A percentile compares a stretch with the other conserved stretches of the same genome.
Conservation (phyloP, 2,113 vertebrate species). For the Apodemus speciosus region DNA sequence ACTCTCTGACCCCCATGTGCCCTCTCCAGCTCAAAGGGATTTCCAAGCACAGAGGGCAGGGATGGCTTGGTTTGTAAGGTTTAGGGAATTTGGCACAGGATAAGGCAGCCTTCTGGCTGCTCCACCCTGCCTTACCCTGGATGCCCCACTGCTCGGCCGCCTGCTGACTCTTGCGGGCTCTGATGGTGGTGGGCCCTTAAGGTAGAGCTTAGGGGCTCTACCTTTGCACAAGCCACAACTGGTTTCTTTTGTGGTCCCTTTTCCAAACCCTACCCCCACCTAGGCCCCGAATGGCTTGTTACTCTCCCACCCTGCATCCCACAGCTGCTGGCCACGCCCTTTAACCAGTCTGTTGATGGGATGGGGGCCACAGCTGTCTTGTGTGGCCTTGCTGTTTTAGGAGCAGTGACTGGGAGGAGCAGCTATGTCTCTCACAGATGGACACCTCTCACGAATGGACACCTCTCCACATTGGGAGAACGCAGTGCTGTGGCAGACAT, state of each 20-base stretch:
- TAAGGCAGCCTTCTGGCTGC: neutral
- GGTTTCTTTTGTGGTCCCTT: neutral
- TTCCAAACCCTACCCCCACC: neutral
- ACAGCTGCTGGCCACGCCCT: neutral
- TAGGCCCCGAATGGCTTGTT: neutral
- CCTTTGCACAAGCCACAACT: neutral
- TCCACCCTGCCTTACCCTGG: neutral
- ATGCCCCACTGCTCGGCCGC: neutral
- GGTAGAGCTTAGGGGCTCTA: neutral
- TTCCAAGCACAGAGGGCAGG: conserved; percentile 73
- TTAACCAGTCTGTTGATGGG: neutral
- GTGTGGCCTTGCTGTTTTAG: neutral
- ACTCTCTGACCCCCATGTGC: conserved; percentile 66
- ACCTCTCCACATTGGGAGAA: neutral
- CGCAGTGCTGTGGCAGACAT: neutral
- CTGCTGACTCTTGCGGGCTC: neutral
- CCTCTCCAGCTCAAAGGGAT: conserved; percentile 74
- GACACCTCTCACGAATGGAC: no score
- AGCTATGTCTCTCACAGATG: neutral
- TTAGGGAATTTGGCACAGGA: conserved; percentile 42
- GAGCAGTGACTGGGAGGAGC: neutral
- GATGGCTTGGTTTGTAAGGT: neutral
- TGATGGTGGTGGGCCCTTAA: neutral
- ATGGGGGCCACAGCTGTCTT: neutral
- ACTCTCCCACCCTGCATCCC: neutral